A percentile compares a stretch with the other conserved stretches of the same genome.
These are phyloP conservation scores for Narcine bancroftii DNA, from an alignment of 2,113 vertebrate species.

Conservation along the genomic window DNA sequence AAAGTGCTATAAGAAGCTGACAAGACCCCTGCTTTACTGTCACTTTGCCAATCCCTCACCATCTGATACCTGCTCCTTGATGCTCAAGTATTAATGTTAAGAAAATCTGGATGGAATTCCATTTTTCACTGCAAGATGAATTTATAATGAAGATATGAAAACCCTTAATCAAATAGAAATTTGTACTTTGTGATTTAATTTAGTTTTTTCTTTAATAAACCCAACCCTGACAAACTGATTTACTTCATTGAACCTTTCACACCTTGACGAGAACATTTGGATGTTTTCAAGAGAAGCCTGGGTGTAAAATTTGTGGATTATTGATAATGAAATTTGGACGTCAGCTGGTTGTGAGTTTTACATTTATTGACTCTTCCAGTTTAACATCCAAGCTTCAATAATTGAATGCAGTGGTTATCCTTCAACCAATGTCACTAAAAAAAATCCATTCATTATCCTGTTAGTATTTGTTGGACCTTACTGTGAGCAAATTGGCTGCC, in stretches of 20 bases:
- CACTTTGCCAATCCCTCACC: background rate
- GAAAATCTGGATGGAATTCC: background rate
- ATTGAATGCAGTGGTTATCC: background rate
- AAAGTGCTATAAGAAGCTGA: background rate
- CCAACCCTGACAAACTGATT: background rate
- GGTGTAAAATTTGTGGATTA: background rate
- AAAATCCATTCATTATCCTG: background rate
- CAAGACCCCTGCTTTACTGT: background rate
- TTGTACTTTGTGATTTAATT: background rate
- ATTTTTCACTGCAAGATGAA: background rate
- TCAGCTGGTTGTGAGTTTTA: slow-evolving; percentile 1
- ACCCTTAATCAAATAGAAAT: background rate
- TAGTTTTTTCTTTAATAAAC: background rate
- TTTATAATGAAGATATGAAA: background rate
- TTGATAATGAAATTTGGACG: background rate
- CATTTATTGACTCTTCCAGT: no score
- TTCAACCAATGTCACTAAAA: background rate
- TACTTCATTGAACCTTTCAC: background rate
- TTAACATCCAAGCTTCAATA: background rate
- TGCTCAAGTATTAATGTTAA: background rate
- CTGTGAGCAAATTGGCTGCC: background rate
- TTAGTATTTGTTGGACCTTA: background rate
- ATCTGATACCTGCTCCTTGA: background rate
- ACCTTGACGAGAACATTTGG: background rate
- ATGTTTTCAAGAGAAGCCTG: background rate